These are phyloP conservation scores for Cardinalis cardinalis DNA, from an alignment of 2,113 vertebrate species.

Conservation along the genomic window DNA sequence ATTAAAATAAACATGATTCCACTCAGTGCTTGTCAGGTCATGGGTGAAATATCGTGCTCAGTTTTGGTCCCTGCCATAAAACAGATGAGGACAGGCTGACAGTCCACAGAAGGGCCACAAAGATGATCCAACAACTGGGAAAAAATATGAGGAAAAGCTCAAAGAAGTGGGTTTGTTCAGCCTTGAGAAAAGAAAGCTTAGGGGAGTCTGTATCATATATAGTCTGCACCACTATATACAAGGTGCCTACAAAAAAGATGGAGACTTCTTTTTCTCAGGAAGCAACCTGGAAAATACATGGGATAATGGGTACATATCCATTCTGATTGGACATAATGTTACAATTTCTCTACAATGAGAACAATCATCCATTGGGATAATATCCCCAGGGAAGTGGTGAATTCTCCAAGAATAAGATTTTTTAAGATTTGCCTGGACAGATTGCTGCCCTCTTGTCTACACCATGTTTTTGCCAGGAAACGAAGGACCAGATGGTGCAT, in stretches of 20 bases:
- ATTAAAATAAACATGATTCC: not conserved
- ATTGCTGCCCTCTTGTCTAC: not conserved
- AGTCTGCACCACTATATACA: not conserved
- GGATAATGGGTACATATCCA: not conserved
- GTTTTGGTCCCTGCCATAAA: not conserved
- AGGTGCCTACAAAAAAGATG: not conserved
- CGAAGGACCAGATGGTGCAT: not conserved
- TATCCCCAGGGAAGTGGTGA: not conserved
- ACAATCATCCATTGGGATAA: rapidly evolving
- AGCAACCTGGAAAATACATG: rapidly evolving
- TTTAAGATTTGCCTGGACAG: not conserved
- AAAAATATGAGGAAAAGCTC: not conserved
- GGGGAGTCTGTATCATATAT: not conserved
- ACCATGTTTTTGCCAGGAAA: not conserved
- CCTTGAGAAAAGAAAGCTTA: not conserved
- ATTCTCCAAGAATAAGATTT: not conserved
- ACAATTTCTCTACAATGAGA: not conserved
- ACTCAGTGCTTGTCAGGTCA: not conserved
- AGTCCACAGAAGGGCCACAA: not conserved
- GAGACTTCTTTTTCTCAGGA: not conserved
- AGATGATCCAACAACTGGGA: not conserved
- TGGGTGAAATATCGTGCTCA: not conserved
- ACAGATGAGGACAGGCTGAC: not conserved
- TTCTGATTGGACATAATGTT: not conserved
- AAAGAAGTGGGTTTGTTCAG: not conserved